Evolutionary conservation across 2,113 vertebrate species (phyloP), one percentile per base, ranked within the genome.

Genomic region (Bambusicola thoracicus): DNA sequence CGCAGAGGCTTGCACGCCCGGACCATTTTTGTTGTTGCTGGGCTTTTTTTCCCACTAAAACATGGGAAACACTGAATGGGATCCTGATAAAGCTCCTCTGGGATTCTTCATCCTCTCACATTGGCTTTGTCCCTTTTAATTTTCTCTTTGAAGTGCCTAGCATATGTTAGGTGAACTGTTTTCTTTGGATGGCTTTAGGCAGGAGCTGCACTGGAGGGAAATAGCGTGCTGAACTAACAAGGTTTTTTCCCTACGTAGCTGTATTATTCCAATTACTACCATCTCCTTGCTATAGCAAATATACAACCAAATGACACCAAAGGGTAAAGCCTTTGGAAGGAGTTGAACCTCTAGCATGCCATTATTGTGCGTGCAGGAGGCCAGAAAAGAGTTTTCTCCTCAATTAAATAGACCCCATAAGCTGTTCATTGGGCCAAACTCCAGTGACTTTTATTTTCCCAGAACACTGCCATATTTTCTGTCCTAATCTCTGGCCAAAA

Each of bases 21-120:
- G 97, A 89, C 36, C 65, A 24, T 74, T 92, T 63, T 59, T 94
- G 66, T 95, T 96, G 69, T 94, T 72, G 43, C 75, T 92, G 55
- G 16, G 1, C 49, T 79, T 85, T 81, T 66, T 63, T 63, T 30
- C 73, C 96, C 92, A 40, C 73, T 92, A 67, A 81, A 85, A 66
- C n/a, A 76, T 90, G 79, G 93, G 63, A 83, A 73, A 85, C 77
- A 90, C 90, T 65, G 83, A 79, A 84, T 96, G 76, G 77, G 89
- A 90, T 74, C 76, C 65, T 91, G 97, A 98, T 97, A 97, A 97
- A 78, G 29, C 75, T 67, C 79, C 58, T 79, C 95, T 94, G 87
- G 20, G 25, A 74, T 62, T 72, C 91, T 66, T 38, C 84, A 95
- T 78, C 61, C 85, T 82, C 63, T 92, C 46, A 61, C 58, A 41